Conservation (phyloP, 2,888 invertebrate genomes). For the Tinea pellionella region DNA sequence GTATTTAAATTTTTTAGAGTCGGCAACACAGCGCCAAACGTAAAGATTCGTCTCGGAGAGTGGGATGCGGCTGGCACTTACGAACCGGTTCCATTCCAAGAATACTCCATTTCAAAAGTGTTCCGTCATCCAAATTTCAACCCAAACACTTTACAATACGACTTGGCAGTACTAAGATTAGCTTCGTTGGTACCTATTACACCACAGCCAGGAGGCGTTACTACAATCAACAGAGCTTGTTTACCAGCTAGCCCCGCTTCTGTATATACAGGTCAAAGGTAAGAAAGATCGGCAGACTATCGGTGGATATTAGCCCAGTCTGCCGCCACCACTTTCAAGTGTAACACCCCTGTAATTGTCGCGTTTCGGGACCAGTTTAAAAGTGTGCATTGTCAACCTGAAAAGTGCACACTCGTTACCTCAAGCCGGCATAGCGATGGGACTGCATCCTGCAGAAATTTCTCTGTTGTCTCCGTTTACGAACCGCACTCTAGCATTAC, state of each 20-base stretch:
- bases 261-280: slow-evolving; percentile 64
- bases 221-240: slow-evolving; percentile 73
- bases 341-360: too few relatives aligned
- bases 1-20: background rate
- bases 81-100: slow-evolving; percentile 75
- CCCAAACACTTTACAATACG: slow-evolving; percentile 78
- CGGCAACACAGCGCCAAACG: slow-evolving; percentile 46
- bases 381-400: too few relatives aligned
- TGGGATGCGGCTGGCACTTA: slow-evolving; percentile 76
- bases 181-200: slow-evolving; percentile 64
- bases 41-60: slow-evolving; percentile 80
- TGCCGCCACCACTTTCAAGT: too few relatives aligned
- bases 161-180: slow-evolving; percentile 84
- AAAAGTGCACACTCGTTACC: too few relatives aligned
- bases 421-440: too few relatives aligned
- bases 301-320: too few relatives aligned
- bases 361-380: too few relatives aligned
- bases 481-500: too few relatives aligned
- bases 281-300: too few relatives aligned
- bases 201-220: slow-evolving; percentile 48
- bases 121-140: slow-evolving; percentile 76
- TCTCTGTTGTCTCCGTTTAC: too few relatives aligned
- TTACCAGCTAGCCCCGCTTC: slow-evolving; percentile 54
- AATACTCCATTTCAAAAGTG: slow-evolving; percentile 69
- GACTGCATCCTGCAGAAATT: too few relatives aligned